Percentiles rank a stretch among this genome's conserved stretches.
phyloP scores from a whole-genome alignment of 2,797 vertebrate species.

The Hozukius guyotensis region DNA sequence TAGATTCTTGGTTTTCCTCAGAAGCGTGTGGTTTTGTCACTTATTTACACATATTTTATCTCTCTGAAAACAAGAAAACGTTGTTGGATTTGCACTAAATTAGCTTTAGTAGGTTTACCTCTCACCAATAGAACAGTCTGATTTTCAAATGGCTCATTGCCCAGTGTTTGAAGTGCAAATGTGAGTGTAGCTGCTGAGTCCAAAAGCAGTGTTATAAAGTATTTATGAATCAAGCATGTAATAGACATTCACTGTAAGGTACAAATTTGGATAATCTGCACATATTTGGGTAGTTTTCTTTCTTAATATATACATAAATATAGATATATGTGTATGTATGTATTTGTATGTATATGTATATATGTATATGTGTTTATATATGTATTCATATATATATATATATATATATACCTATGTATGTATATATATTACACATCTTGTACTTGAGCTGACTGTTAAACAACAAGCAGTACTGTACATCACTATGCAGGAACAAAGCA shows the following conservation, averaged over 20 bases:
- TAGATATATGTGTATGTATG: no score
- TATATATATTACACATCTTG: slow-evolving; percentile 31
- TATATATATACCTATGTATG: no score
- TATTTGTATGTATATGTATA: no score
- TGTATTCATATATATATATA: background rate
- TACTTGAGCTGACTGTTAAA: slow-evolving; percentile 79
- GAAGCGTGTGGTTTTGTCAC: background rate
- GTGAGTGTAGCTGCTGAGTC: background rate
- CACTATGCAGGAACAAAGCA: slow-evolving; percentile 75
- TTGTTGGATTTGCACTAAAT: background rate
- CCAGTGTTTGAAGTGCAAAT: slow-evolving; percentile 21
- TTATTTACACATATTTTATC: background rate
- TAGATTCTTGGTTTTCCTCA: background rate
- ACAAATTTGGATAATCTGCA: background rate
- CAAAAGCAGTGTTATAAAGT: background rate
- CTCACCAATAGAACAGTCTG: background rate
- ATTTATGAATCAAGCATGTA: slow-evolving; percentile 11
- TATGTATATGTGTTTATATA: no score
- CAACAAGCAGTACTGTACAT: slow-evolving; percentile 78
- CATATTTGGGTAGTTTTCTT: background rate
- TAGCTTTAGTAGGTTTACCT: slow-evolving; percentile 8
- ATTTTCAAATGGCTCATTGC: slow-evolving; percentile 2
- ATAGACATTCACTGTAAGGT: background rate
- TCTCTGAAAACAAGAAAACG: background rate
- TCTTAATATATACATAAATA: background rate